Conservation (phyloP, 2,113 vertebrate species). For the Nyctibius bracteatus region DNA sequence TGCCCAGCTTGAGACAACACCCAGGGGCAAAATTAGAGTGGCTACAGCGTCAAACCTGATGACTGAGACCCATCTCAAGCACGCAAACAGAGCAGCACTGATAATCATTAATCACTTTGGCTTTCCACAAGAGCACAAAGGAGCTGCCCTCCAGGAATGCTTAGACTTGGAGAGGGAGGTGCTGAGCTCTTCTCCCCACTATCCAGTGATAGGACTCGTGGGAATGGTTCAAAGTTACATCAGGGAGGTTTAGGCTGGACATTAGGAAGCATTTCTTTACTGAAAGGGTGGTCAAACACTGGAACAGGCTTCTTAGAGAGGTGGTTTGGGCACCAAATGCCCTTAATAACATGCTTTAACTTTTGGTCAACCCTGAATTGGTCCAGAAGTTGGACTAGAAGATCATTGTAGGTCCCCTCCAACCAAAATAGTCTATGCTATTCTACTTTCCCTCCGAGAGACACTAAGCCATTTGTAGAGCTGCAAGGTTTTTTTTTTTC, state of each 20-base stretch:
- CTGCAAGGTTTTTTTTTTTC: rapidly evolving
- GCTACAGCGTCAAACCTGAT: background rate
- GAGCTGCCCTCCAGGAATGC: background rate
- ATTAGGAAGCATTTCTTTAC: background rate
- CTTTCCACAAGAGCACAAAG: background rate
- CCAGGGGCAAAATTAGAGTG: background rate
- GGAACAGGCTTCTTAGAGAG: background rate
- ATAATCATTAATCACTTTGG: background rate
- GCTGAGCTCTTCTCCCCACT: background rate
- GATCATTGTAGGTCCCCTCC: background rate
- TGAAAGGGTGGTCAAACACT: background rate
- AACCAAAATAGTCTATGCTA: background rate
- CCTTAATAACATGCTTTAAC: background rate
- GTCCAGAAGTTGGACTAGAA: background rate
- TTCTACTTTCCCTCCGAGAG: background rate
- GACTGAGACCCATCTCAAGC: background rate
- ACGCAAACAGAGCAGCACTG: background rate
- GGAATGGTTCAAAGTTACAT: background rate
- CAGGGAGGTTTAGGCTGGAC: background rate
- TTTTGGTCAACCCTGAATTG: background rate
- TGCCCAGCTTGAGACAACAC: background rate
- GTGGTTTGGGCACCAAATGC: no score
- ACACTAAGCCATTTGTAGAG: background rate
- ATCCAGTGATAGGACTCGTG: background rate
- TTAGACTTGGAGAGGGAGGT: background rate